Evolutionary conservation across 2,888 invertebrate species (phyloP), one percentile per base, ranked within the genome.

Genomic region (Cantharis rustica): DNA sequence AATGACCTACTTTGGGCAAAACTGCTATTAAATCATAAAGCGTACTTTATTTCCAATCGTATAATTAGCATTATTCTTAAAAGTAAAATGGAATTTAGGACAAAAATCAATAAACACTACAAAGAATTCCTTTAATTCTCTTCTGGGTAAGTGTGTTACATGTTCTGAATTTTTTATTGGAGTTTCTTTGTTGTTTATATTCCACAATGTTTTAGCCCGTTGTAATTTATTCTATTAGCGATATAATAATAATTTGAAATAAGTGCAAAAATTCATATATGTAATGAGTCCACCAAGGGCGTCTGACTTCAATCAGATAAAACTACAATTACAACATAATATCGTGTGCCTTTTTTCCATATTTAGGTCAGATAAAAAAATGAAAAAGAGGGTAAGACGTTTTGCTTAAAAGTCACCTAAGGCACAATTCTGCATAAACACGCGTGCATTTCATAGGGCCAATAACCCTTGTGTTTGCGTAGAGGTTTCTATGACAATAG

Each of bases 401-500:
- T 31, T 73, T 16, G 66, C 27, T 61, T 66, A 66, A 23, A 66
- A 47, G 47, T n/a, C 5, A 13, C 64, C 64, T 66, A 15, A 20
- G 20, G 23, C 20, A 20, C 17, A 63, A 11, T 63, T 66, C 23
- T 66, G 64, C 64, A 66, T 66, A 66, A 20, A 66, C 64, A 11
- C n/a, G 68, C 68, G 26, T 68, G 47, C n/a, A 47, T 68, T 68
- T 68, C 27, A 26, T 68, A 31, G 79, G 86, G 85, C 82, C 85
- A 81, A 86, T 86, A 82, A 87, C 85, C 86, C 83, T 74, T 78
- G 81, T 86, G 86, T 87, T 86, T 86, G 85, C 82, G 85, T 83
- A 80, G 81, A 69, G 75, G 86, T 86, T 83, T 79, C 85, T 83
- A 84, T 83, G 83, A 82, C 80, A 81, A 85, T 82, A 73, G 73